A percentile compares a stretch with the other conserved stretches of the same genome.
These are phyloP conservation scores for Actinostola sp. DNA, from an alignment of 92 coral and sea anemone genomes.

Conservation along the genomic window DNA sequence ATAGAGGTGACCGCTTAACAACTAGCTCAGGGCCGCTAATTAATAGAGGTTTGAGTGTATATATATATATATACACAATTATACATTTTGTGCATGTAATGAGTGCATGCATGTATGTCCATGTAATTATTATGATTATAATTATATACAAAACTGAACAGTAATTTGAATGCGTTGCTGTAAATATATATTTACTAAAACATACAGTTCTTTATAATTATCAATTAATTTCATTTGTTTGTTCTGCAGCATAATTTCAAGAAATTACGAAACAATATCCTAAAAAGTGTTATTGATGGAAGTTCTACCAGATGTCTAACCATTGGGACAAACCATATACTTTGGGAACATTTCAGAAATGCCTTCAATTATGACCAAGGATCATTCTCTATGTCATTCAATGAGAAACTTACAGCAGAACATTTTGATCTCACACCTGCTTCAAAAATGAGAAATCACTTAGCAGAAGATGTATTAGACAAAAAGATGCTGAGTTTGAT, in stretches of 20 bases:
- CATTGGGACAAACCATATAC: constrained; percentile 9
- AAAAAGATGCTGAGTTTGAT: constrained; percentile 43
- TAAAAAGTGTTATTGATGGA: constrained; percentile 41
- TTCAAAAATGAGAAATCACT: constrained; percentile 63
- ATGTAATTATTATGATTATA: too few species aligned
- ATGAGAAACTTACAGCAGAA: constrained; percentile 57
- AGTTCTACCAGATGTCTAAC: constrained; percentile 37
- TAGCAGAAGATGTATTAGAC: constrained; percentile 59
- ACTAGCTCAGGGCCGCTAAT: background rate
- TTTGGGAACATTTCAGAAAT: constrained; percentile 40
- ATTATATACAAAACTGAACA: too few species aligned
- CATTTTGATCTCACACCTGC: constrained; percentile 56
- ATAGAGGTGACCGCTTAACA: background rate
- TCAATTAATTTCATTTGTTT: background rate
- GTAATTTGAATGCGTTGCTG: background rate
- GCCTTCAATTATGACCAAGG: constrained; percentile 60
- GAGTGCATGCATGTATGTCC: too few species aligned
- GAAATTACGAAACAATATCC: constrained; percentile 45
- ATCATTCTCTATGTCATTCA: constrained; percentile 43
- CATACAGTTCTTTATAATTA: background rate
- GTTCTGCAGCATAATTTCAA: constrained; percentile 50
- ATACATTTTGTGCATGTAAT: too few species aligned
- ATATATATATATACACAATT: background rate
- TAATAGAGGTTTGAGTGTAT: too few species aligned
- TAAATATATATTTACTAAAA: too few species aligned